A percentile compares a stretch with the other conserved stretches of the same genome.
These are phyloP conservation scores for Monochamus saltuarius DNA, from an alignment of 1,140 invertebrate genomes.

Conservation along the genomic window DNA sequence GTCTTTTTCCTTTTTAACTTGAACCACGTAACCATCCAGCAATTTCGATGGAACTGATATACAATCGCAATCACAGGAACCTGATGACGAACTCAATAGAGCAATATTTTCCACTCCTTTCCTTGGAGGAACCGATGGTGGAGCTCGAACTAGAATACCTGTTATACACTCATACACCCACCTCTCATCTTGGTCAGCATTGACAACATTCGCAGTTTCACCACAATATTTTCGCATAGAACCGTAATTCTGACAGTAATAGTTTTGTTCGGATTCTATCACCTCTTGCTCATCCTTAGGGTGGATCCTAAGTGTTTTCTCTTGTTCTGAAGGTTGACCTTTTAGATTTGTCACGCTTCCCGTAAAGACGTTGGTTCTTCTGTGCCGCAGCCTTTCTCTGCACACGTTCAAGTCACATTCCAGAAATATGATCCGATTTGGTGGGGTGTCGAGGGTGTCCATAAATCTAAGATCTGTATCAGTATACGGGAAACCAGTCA, in stretches of 20 bases:
- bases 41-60: constrained; percentile 8
- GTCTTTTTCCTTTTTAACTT: too few species aligned
- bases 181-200: constrained; percentile 41
- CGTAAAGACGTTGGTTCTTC: constrained; percentile 39
- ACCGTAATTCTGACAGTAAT: constrained; percentile 47
- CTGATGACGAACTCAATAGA: background rate
- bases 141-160: constrained; percentile 35
- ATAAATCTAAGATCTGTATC: constrained; percentile 57
- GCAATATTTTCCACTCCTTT: constrained; percentile 31
- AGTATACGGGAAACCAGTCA: constrained; percentile 59
- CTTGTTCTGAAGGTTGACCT: constrained; percentile 13
- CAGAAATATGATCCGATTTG: constrained; percentile 55
- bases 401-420: constrained; percentile 47
- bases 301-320: constrained; percentile 38
- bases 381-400: constrained; percentile 38
- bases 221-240: constrained; percentile 48
- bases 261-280: constrained; percentile 43
- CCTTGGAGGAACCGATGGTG: constrained; percentile 35
- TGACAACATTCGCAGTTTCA: constrained; percentile 38
- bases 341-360: constrained; percentile 34
- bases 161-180: constrained; percentile 45
- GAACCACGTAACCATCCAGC: background rate
- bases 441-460: constrained; percentile 60
- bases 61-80: constrained; percentile 5
- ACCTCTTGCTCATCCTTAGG: constrained; percentile 41